Base-by-base conservation (phyloP, 1,140 invertebrate genomes). In the Homalodisca vitripennis region DNA sequence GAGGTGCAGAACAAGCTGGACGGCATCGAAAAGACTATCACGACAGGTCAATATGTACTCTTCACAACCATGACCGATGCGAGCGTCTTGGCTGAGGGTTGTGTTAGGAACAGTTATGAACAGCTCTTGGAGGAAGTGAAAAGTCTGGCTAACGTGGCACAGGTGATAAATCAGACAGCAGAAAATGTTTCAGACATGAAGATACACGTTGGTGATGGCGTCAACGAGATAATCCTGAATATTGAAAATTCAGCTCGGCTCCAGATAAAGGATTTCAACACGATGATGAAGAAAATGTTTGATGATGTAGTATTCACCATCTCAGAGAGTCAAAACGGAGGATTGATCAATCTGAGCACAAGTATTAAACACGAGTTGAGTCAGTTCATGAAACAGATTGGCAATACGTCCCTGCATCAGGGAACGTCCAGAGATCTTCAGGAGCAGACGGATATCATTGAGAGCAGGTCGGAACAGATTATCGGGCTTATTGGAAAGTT, bases 141-240 rank as follows among this genome's bases (percentile, higher is more conserved):
- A 69, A 70, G 72, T 14, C 31, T 95, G 41, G 82, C 85, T 6
- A 92, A 91, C 75, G 87, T 92, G 32, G 92, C 94, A 74, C 85
- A 88, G 64, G 87, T 95, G 0, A 84, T 95, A 79, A 82, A 93
- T 34, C 88, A 92, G 77, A 94, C 92, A 67, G 91, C 90, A 0
- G 92, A 95, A 80, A 88, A 90, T 74, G 91, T 94, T 2, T 77
- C 94, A 73, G 92, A 93, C 53, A 93, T 88, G 0, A 94, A 93
- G 78, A 87, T 91, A 69, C 84, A 91, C 20, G 85, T 95, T 0
- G 93, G 95, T 74, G 94, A 93, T 72, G 91, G 90, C 0, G 88
- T 93, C 0, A 88, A 93, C 75, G 90, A 93, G 78, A 92, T 94
- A 72, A 80, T 93, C n/a, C 77, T 88, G 20, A 91, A 93, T 78